Percentiles rank a stretch among this genome's conserved stretches.
Conservation (phyloP, 2,797 vertebrate genomes). For the Peromyscus nudipes region DNA sequence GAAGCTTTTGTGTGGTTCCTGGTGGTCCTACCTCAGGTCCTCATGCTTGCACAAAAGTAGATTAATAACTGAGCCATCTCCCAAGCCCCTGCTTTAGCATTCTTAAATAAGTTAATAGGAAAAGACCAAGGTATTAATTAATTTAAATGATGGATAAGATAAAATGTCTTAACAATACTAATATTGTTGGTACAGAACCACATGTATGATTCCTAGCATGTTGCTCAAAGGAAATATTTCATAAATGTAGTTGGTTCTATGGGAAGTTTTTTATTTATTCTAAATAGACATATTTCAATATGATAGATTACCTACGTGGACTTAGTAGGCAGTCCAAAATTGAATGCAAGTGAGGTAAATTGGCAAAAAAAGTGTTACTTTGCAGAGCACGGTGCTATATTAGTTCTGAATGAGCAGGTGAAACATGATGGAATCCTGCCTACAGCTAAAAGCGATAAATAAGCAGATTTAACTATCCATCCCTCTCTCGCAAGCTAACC, state of each 20-base stretch:
- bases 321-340: neutral
- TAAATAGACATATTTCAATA: neutral
- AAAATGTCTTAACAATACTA: neutral
- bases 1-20: neutral
- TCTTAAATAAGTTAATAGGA: neutral
- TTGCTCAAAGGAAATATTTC: neutral
- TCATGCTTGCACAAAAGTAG: neutral
- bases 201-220: neutral
- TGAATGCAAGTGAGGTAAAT: neutral
- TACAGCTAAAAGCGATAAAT: constrained; percentile 45
- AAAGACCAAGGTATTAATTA: neutral
- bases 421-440: constrained; percentile 35
- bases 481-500: neutral
- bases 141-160: neutral
- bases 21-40: neutral
- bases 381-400: neutral
- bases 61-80: neutral
- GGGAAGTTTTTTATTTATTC: neutral
- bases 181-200: neutral
- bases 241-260: neutral
- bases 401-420: neutral
- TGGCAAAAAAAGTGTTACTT: neutral
- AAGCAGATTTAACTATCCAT: constrained; percentile 13
- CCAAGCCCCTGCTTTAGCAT: neutral
- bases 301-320: neutral